Percentiles rank a stretch among this genome's conserved stretches.
phyloP scores from a whole-genome alignment of 2,113 vertebrate species.

The Romanogobio albipinnatus region DNA sequence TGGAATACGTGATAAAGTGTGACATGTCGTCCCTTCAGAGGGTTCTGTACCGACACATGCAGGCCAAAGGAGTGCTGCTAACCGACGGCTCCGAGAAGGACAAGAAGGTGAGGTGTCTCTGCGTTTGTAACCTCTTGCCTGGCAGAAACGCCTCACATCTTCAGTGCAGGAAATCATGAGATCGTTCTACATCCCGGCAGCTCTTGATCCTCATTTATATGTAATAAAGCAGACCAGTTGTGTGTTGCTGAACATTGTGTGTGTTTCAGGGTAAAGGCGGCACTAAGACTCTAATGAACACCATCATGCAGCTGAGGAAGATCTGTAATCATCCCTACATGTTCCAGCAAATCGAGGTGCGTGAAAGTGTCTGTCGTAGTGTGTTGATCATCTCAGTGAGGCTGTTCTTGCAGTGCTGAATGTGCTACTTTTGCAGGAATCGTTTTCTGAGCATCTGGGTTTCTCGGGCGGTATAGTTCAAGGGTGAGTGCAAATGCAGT shows the following conservation, averaged over 20 bases:
- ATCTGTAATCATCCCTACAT: slow-evolving; percentile 98
- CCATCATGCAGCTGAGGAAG: slow-evolving; percentile 97
- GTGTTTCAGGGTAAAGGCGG: slow-evolving; percentile 90
- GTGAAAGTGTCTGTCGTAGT: too few species aligned
- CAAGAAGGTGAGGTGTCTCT: slow-evolving; percentile 83
- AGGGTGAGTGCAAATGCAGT: slow-evolving; percentile 74
- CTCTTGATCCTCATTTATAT: too few species aligned
- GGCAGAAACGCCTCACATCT: too few species aligned
- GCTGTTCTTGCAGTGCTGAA: neutral
- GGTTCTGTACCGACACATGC: slow-evolving; percentile 97
- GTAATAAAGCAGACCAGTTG: too few species aligned
- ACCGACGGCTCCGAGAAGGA: slow-evolving; percentile 96
- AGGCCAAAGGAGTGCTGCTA: slow-evolving; percentile 94
- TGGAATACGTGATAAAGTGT: slow-evolving; percentile 97
- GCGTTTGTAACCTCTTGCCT: too few species aligned
- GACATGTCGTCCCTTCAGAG: slow-evolving; percentile 96
- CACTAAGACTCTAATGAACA: slow-evolving; percentile 97
- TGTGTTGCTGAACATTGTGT: neutral
- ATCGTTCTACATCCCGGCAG: too few species aligned
- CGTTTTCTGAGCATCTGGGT: slow-evolving; percentile 95
- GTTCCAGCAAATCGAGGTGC: slow-evolving; percentile 98
- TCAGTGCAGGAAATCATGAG: neutral
- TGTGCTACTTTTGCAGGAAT: slow-evolving; percentile 78
- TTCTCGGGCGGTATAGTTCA: slow-evolving; percentile 90
- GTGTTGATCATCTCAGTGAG: neutral